These are phyloP conservation scores for Limonius californicus DNA, from an alignment of 1,140 invertebrate genomes.

Conservation along the genomic window DNA sequence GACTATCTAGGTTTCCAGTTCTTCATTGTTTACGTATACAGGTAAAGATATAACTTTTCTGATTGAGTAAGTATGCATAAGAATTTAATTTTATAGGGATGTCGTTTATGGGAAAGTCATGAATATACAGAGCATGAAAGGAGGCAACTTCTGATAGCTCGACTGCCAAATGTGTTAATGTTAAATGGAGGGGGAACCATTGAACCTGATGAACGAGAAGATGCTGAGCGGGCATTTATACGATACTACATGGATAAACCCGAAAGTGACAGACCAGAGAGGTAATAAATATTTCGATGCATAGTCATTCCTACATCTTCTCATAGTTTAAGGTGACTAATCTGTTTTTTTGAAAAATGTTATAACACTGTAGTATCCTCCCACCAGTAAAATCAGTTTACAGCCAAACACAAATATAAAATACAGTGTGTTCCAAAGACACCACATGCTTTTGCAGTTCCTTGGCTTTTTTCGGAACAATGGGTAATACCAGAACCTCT, in stretches of 20 bases:
- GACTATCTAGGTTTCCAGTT: conserved; percentile 73
- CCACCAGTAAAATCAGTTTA: too few species aligned
- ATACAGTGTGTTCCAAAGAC: too few species aligned
- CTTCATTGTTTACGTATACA: conserved; percentile 80
- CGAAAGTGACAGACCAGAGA: conserved; percentile 71
- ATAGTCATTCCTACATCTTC: too few species aligned
- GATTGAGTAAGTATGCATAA: background rate
- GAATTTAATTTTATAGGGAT: conserved; percentile 49
- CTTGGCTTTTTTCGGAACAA: too few species aligned
- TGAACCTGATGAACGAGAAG: conserved; percentile 77
- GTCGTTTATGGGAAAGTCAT: conserved; percentile 65
- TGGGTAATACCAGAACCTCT: too few species aligned
- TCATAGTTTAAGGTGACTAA: too few species aligned
- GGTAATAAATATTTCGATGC: too few species aligned
- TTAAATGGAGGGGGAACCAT: conserved; percentile 87
- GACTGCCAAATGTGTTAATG: conserved; percentile 78
- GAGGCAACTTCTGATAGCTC: conserved; percentile 78
- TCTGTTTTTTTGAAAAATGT: too few species aligned
- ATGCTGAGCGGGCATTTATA: conserved; percentile 91
- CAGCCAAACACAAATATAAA: too few species aligned
- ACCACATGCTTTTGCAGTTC: too few species aligned
- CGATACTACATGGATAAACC: conserved; percentile 86
- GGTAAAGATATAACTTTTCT: conserved; percentile 48
- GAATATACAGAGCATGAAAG: conserved; percentile 85
- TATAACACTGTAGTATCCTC: too few species aligned